Evolutionary conservation across 1,140 invertebrate species (phyloP), one percentile per base, ranked within the genome.

Genomic region (Schlechtendalia chinensis): DNA sequence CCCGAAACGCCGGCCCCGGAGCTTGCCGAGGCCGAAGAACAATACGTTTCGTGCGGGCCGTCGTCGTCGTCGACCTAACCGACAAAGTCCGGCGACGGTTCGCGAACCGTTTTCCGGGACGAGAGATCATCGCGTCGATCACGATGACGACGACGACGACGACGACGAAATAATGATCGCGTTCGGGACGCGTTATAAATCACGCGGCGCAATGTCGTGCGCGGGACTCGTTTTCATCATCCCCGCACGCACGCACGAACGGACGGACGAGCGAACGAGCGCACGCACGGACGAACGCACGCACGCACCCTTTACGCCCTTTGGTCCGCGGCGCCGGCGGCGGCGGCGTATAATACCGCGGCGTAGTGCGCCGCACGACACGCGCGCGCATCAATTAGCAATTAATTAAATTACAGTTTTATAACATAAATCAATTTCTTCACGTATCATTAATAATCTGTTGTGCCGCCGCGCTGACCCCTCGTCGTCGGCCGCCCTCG

Each of bases 341-440:
- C n/a, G n/a, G n/a, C n/a, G n/a, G 65, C 22, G 32, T 47, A 45
- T 45, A 24, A 22, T 39, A 65, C n/a, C n/a, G 19, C 63, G n/a
- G 29, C 59, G 59, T 39, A 39, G 3, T 4, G 8, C 32, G 8
- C 3, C 67, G 14, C 63, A 32, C 32, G 27, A 32, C n/a, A n/a
- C n/a, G 39, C 72, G 54, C 74, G 54, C 74, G 75, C 75, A 79
- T 79, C 75, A 79, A 79, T 79, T 79, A 79, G 75, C 75, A 79
- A 79, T 79, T 79, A 79, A 79, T 79, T 79, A 79, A 79, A 79
- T 79, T 79, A 79, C 39, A 63, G 75, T 79, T 79, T 79, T 79
- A 79, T 79, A 79, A 79, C 75, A 79, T 79, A 79, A 79, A 79
- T 79, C 75, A 79, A 79, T 79, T 79, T 79, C 75, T 79, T 79